Percentiles rank a stretch among this genome's conserved stretches.
phyloP scores from a whole-genome alignment of 2,113 vertebrate species.

The Catagonus wagneri region DNA sequence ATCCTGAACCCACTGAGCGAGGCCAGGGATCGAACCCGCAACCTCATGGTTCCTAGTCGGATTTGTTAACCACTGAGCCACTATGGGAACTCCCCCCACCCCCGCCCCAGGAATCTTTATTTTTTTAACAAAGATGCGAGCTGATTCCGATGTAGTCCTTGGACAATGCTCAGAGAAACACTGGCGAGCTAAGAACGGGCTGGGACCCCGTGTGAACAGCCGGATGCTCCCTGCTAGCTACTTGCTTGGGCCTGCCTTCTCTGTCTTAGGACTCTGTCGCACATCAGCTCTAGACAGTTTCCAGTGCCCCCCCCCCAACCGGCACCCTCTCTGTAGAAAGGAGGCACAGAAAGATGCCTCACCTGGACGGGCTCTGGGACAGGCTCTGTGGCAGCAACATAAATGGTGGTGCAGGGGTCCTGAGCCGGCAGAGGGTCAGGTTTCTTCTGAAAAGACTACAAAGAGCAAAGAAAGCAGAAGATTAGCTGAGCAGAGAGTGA shows the following conservation, averaged over 20 bases:
- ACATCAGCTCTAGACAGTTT: not conserved
- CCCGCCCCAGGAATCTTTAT: not conserved
- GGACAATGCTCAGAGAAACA: not conserved
- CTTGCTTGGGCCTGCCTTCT: not conserved
- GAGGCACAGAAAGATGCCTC: not conserved
- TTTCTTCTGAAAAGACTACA: constrained; percentile 43
- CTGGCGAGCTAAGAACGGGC: not conserved
- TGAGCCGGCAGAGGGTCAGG: not conserved
- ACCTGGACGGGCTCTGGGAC: constrained; percentile 60
- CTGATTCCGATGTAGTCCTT: not conserved
- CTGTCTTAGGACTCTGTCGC: not conserved
- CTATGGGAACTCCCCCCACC: no score
- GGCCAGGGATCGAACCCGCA: no score
- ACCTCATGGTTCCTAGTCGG: no score
- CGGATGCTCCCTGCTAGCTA: not conserved
- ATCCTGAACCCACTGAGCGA: no score
- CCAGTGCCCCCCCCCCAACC: no score
- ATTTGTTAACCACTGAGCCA: no score
- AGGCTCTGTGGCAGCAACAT: constrained; percentile 70
- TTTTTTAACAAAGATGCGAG: not conserved
- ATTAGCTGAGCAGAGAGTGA: not conserved
- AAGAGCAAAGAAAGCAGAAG: not conserved
- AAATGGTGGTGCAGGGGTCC: constrained; percentile 78
- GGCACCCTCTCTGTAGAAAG: not conserved
- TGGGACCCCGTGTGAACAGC: not conserved